Evolutionary conservation across 2,888 invertebrate species (phyloP).

Genomic region (Drosophila leonis): DNA sequence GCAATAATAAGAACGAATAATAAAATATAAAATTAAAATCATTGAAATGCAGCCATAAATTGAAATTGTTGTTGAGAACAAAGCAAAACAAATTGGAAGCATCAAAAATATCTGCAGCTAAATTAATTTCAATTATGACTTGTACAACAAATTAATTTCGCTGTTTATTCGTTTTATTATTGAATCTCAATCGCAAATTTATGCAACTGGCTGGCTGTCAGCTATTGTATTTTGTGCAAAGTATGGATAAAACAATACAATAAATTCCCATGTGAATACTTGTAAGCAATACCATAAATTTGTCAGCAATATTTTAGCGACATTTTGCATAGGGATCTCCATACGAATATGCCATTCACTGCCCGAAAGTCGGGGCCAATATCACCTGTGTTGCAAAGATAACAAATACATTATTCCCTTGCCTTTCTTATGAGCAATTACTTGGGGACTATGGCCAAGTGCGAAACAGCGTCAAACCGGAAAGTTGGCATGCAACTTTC

Average conservation of each 20-base stretch:
- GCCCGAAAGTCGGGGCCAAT: neutral
- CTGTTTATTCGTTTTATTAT: constrained; percentile 35
- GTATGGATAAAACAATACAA: constrained; percentile 41
- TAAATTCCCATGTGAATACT: constrained; percentile 42
- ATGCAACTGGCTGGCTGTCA: constrained; percentile 35
- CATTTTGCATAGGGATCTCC: constrained; percentile 14
- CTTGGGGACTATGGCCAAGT: constrained; percentile 5
- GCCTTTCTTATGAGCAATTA: constrained; percentile 24
- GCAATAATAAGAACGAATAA: neutral
- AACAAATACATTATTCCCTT: constrained; percentile 15
- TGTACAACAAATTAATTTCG: constrained; percentile 49
- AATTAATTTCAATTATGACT: constrained; percentile 66
- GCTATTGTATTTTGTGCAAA: constrained; percentile 31
- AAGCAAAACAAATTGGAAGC: constrained; percentile 15
- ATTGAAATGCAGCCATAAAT: constrained; percentile 34
- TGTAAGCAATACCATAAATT: constrained; percentile 48
- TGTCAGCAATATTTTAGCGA: constrained; percentile 31
- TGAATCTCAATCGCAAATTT: constrained; percentile 56
- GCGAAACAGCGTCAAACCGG: constrained; percentile 15
- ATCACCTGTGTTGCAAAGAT: constrained; percentile 10
- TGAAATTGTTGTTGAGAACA: neutral
- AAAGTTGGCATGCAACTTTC: constrained; percentile 36
- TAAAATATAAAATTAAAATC: constrained; percentile 7
- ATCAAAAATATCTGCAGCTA: constrained; percentile 26
- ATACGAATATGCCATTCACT: neutral